A percentile compares a stretch with the other conserved stretches of the same genome.
Evolutionary conservation across 1,140 invertebrate genomes (phyloP).

Genomic region (Drosophila kikkawai): DNA sequence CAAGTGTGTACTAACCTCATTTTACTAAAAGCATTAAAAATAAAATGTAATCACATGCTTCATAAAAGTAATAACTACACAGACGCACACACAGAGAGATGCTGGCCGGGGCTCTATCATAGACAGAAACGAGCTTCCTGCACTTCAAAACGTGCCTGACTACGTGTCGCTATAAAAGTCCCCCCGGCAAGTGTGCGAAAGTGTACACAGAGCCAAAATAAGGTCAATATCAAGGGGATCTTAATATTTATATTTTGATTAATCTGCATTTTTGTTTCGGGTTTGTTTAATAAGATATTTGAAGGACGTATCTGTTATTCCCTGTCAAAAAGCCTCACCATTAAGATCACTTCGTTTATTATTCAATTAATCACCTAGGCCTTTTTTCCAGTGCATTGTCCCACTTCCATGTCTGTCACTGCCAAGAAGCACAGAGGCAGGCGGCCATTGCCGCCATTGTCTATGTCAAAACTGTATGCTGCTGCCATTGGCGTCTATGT

Average conservation of each 20-base stretch:
- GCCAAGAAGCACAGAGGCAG: slow-evolving; percentile 41
- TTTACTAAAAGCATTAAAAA: slow-evolving; percentile 84
- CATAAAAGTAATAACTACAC: slow-evolving; percentile 82
- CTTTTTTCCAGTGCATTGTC: slow-evolving; percentile 8
- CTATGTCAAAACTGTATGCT: slow-evolving; percentile 69
- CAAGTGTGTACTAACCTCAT: slow-evolving; percentile 83
- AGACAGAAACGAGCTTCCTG: slow-evolving; percentile 60
- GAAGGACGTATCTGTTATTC: no score
- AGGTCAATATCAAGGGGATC: neutral
- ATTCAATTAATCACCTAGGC: neutral
- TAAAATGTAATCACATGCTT: slow-evolving; percentile 84
- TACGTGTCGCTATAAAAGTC: slow-evolving; percentile 79
- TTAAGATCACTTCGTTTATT: neutral
- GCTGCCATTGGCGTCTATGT: slow-evolving; percentile 30
- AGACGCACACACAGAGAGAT: slow-evolving; percentile 36
- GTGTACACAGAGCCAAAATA: slow-evolving; percentile 12
- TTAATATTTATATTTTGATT: neutral
- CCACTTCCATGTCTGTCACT: slow-evolving; percentile 53
- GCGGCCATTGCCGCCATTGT: slow-evolving; percentile 62
- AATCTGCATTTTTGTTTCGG: no score
- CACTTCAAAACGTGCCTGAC: slow-evolving; percentile 73
- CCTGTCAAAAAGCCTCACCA: neutral
- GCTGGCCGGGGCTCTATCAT: slow-evolving; percentile 32
- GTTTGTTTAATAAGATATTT: neutral
- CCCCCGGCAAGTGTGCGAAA: slow-evolving; percentile 40